Evolutionary conservation across 2,888 invertebrate species (phyloP).

Genomic region (Amaurobius ferox): DNA sequence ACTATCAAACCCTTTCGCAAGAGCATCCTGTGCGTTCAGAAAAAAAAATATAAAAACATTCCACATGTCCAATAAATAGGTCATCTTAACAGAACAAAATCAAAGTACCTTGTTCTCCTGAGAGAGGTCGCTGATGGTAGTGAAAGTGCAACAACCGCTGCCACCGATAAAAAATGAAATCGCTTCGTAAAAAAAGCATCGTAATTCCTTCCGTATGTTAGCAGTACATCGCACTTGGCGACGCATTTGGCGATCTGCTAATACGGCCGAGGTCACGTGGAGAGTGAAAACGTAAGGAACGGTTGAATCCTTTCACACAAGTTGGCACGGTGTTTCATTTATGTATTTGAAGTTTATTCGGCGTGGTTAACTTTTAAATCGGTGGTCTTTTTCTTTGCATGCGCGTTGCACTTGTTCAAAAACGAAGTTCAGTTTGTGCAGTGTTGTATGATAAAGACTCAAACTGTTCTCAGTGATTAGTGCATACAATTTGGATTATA

Average conservation of each 20-base stretch:
- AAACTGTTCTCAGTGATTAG: no score
- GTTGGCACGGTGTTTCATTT: constrained; percentile 7
- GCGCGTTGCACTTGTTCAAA: no score
- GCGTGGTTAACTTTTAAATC: background rate
- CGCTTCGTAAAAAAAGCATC: constrained; percentile 17
- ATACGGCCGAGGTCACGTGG: constrained; percentile 55
- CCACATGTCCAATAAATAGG: constrained; percentile 17
- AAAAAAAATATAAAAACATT: no score
- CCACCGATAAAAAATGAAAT: constrained; percentile 16
- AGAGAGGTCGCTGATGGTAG: constrained; percentile 46
- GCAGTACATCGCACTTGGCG: constrained; percentile 48
- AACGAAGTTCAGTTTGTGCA: no score
- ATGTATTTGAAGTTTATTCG: constrained; percentile 12
- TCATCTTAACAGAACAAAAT: constrained; percentile 15
- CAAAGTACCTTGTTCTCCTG: constrained; percentile 13
- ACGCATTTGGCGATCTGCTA: constrained; percentile 50
- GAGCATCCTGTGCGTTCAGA: no score
- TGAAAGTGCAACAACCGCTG: constrained; percentile 70
- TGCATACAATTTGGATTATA: no score
- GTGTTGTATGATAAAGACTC: no score
- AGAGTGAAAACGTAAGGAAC: constrained; percentile 33
- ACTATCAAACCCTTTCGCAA: no score
- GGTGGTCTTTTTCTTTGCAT: background rate
- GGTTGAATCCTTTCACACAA: constrained; percentile 31
- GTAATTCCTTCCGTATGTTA: constrained; percentile 54